phyloP scores from a whole-genome alignment of 2,797 vertebrate genomes.

The Gallirallus australis region DNA sequence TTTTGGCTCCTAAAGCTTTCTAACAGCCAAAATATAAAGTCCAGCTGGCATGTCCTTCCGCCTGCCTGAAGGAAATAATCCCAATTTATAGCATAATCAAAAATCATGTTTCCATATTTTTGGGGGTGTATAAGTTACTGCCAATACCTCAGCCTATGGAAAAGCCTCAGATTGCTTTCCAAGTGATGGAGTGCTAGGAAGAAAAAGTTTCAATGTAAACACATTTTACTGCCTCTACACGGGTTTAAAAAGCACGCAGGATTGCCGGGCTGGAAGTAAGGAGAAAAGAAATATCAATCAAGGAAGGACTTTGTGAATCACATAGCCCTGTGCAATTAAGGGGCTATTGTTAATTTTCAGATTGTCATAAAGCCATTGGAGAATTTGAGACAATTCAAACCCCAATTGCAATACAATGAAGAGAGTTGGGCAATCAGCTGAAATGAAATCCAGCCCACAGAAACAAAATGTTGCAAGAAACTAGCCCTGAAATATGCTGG shows the following conservation, averaged over 20 bases:
- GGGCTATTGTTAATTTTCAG: constrained; percentile 76
- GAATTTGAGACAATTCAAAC: constrained; percentile 79
- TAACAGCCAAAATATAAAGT: constrained; percentile 56
- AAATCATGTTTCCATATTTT: constrained; percentile 56
- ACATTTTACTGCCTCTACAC: constrained; percentile 55
- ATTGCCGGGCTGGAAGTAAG: constrained; percentile 21
- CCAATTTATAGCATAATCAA: constrained; percentile 64
- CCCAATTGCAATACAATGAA: constrained; percentile 74
- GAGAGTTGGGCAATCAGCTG: constrained; percentile 72
- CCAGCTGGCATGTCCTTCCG: constrained; percentile 66
- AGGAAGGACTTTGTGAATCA: constrained; percentile 63
- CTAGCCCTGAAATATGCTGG: constrained; percentile 10
- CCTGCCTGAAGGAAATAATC: constrained; percentile 66
- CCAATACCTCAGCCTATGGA: constrained; percentile 58
- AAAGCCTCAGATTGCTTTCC: constrained; percentile 56
- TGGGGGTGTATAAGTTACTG: constrained; percentile 28
- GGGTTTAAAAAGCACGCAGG: constrained; percentile 28
- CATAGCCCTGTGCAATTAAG: constrained; percentile 73
- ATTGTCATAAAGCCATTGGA: constrained; percentile 74
- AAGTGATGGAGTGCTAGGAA: constrained; percentile 47
- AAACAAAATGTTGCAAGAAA: constrained; percentile 67
- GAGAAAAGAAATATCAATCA: constrained; percentile 20
- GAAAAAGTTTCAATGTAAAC: constrained; percentile 34
- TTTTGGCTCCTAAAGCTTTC: constrained; percentile 61
- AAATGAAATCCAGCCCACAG: constrained; percentile 74